These are phyloP conservation scores for Drosophila monieri DNA, from an alignment of 2,888 invertebrate genomes.

Conservation along the genomic window DNA sequence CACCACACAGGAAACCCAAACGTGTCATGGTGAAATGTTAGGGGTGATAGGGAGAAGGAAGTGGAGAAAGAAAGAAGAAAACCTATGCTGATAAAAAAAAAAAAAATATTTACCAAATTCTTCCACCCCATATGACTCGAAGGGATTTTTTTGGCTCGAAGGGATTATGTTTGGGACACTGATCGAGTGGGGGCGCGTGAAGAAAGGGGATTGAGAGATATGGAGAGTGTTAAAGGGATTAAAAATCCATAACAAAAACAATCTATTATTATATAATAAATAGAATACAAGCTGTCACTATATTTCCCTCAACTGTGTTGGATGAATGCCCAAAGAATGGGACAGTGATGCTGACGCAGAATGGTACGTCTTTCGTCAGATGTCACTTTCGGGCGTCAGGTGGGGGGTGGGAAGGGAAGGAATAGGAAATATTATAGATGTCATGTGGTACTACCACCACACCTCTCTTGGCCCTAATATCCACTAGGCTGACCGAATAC, in stretches of 20 bases:
- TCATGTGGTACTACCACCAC: neutral
- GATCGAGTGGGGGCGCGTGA: slow-evolving; percentile 55
- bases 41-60: too few species aligned
- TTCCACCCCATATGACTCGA: too few species aligned
- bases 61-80: too few species aligned
- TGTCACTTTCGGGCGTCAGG: slow-evolving; percentile 29
- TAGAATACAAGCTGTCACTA: neutral
- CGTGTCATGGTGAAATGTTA: slow-evolving; percentile 24
- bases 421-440: slow-evolving; percentile 8
- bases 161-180: slow-evolving; percentile 32
- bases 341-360: slow-evolving; percentile 16
- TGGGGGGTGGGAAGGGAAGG: slow-evolving; percentile 8
- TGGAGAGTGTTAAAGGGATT: neutral
- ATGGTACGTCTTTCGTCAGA: slow-evolving; percentile 31
- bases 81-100: too few species aligned
- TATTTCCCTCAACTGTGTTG: slow-evolving; percentile 19
- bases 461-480: neutral
- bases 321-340: slow-evolving; percentile 31
- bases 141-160: too few species aligned
- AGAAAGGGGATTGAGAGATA: slow-evolving; percentile 1
- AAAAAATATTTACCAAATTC: too few species aligned
- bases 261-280: neutral
- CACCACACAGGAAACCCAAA: neutral
- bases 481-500: too few species aligned
- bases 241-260: neutral